A percentile compares a stretch with the other conserved stretches of the same genome.
These are phyloP conservation scores for Isurus oxyrinchus DNA, from an alignment of 2,113 vertebrate genomes.

Conservation along the genomic window DNA sequence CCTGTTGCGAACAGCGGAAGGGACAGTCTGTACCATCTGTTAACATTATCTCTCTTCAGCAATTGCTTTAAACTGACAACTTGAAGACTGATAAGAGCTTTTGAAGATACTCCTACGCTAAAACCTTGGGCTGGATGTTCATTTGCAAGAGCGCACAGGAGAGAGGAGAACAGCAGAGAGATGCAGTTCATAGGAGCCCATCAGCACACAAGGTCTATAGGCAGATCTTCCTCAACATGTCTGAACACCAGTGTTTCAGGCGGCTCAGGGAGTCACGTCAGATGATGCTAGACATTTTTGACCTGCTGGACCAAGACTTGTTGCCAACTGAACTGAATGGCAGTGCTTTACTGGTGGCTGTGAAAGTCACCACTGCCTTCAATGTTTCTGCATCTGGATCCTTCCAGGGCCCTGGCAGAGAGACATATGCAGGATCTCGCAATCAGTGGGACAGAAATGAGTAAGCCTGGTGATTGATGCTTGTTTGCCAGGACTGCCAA, in stretches of 20 bases:
- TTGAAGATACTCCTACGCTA: not conserved
- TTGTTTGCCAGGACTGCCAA: not conserved
- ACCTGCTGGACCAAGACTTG: not conserved
- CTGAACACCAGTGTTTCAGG: not conserved
- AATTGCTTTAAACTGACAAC: not conserved
- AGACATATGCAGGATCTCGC: not conserved
- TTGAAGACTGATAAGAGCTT: not conserved
- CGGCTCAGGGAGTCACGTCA: not conserved
- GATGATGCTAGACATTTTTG: not conserved
- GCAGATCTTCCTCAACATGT: not conserved
- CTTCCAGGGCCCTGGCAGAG: not conserved
- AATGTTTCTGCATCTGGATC: not conserved
- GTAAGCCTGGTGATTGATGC: not conserved
- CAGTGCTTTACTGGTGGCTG: not conserved
- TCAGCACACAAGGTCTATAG: not conserved
- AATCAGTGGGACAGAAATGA: not conserved
- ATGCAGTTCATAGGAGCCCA: not conserved
- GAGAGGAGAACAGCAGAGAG: not conserved
- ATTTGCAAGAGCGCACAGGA: not conserved
- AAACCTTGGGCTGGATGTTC: not conserved
- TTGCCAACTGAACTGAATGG: not conserved
- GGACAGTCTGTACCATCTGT: too few relatives aligned
- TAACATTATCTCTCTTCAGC: not conserved
- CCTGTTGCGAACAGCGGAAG: too few relatives aligned
- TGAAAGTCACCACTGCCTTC: not conserved